A percentile compares a stretch with the other conserved stretches of the same genome.
These are phyloP conservation scores for Margarornis squamiger DNA, from an alignment of 2,797 vertebrate genomes.

Conservation along the genomic window DNA sequence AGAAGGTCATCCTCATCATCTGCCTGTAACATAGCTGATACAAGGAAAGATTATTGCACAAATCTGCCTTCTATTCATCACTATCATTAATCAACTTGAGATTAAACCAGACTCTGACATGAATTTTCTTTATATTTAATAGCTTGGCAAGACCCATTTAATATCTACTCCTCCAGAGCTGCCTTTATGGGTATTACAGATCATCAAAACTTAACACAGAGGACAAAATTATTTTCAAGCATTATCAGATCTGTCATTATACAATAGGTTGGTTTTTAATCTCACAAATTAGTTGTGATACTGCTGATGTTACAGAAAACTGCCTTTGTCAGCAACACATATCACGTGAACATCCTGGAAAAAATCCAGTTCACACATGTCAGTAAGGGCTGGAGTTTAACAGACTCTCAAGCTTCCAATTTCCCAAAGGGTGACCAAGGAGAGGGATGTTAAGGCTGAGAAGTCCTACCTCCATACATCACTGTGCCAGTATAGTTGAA, in stretches of 20 bases:
- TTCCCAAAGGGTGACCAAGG: background rate
- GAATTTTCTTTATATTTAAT: background rate
- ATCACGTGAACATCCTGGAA: background rate
- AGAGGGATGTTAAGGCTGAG: background rate
- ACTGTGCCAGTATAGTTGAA: constrained; percentile 98
- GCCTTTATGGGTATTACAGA: background rate
- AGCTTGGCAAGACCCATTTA: background rate
- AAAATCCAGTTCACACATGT: background rate
- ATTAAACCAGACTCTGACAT: background rate
- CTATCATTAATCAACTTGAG: background rate
- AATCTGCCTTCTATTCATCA: background rate
- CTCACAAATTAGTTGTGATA: background rate
- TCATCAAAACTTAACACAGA: background rate
- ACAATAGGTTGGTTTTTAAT: background rate
- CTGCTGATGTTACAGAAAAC: background rate
- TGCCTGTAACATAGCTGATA: constrained; percentile 94
- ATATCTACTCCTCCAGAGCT: background rate
- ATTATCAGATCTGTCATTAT: background rate
- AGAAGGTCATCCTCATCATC: constrained; percentile 97
- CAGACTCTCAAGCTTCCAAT: background rate
- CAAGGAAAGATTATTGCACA: constrained; percentile 12
- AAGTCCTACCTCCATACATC: constrained; percentile 93
- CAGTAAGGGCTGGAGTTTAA: background rate
- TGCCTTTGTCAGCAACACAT: background rate
- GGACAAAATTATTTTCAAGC: background rate